phyloP scores from a whole-genome alignment of 2,888 invertebrate species.

The Orgyia antiqua region DNA sequence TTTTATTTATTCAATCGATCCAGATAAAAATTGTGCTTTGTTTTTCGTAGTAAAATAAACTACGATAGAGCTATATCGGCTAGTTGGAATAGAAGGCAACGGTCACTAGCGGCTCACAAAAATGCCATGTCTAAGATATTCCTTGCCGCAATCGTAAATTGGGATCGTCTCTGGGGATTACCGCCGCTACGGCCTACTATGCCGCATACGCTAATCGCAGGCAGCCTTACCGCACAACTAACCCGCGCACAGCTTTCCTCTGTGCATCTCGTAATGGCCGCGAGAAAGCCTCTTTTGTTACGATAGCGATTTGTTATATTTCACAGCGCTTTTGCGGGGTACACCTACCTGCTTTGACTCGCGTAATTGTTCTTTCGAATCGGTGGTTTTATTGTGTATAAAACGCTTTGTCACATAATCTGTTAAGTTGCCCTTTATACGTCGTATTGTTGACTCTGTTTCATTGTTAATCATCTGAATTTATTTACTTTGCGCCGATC shows the following conservation, averaged over 20 bases:
- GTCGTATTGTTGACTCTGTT: conserved; percentile 35
- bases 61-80: conserved; percentile 16
- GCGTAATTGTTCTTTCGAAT: conserved; percentile 74
- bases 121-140: conserved; percentile 62
- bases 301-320: conserved; percentile 72
- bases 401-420: conserved; percentile 75
- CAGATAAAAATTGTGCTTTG: conserved; percentile 36
- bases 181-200: conserved; percentile 40
- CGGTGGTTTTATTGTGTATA: conserved; percentile 67
- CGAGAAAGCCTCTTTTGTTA: conserved; percentile 76
- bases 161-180: conserved; percentile 40
- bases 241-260: conserved; percentile 47
- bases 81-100: conserved; percentile 24
- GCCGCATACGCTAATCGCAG: conserved; percentile 66
- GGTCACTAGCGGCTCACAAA: conserved; percentile 61
- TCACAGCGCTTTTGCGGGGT: conserved; percentile 60
- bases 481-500: conserved; percentile 43
- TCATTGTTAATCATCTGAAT: conserved; percentile 60
- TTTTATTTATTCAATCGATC: conserved; percentile 55
- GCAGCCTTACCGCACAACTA: conserved; percentile 31
- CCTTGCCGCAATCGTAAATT: conserved; percentile 74
- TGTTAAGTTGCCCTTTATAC: conserved; percentile 53
- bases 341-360: conserved; percentile 73
- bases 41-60: conserved; percentile 29
- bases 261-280: conserved; percentile 69